These are phyloP conservation scores for Picathartes gymnocephalus DNA, from an alignment of 2,113 vertebrate genomes.

Conservation along the genomic window DNA sequence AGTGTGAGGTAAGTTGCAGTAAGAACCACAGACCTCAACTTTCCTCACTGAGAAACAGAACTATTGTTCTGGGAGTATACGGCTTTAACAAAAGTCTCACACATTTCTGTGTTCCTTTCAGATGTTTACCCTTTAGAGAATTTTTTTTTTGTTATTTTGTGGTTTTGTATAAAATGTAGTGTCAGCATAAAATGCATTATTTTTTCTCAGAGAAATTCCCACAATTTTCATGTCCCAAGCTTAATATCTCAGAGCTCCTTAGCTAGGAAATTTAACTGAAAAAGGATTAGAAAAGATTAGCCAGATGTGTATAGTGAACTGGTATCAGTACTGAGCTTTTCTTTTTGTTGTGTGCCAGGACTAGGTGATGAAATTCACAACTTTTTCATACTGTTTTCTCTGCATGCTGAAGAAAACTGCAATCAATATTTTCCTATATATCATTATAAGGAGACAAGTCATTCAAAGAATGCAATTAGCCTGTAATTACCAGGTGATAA, in stretches of 20 bases:
- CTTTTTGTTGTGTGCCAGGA: neutral
- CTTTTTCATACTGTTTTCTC: slow-evolving; percentile 15
- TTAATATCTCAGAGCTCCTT: neutral
- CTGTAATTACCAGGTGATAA: slow-evolving; percentile 74
- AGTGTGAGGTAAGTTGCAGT: neutral
- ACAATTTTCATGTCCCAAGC: neutral
- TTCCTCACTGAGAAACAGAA: neutral
- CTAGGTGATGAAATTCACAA: slow-evolving; percentile 22
- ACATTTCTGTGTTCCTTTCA: neutral
- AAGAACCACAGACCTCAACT: neutral
- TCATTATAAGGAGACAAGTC: slow-evolving; percentile 59
- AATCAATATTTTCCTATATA: slow-evolving; percentile 68
- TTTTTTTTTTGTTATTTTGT: neutral
- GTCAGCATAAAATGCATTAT: neutral
- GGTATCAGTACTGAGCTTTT: neutral
- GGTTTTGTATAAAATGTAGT: neutral
- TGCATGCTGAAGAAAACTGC: neutral
- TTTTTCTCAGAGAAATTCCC: neutral
- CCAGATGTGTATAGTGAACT: neutral
- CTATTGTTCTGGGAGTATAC: neutral
- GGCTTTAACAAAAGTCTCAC: neutral
- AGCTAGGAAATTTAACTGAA: neutral
- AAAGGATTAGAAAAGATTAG: slow-evolving; percentile 25
- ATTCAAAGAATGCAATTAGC: slow-evolving; percentile 71
- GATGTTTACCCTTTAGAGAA: neutral